Percentiles rank a stretch among this genome's conserved stretches.
These are phyloP conservation scores for Ethmia dodecea DNA, from an alignment of 2,888 invertebrate species.

Conservation along the genomic window DNA sequence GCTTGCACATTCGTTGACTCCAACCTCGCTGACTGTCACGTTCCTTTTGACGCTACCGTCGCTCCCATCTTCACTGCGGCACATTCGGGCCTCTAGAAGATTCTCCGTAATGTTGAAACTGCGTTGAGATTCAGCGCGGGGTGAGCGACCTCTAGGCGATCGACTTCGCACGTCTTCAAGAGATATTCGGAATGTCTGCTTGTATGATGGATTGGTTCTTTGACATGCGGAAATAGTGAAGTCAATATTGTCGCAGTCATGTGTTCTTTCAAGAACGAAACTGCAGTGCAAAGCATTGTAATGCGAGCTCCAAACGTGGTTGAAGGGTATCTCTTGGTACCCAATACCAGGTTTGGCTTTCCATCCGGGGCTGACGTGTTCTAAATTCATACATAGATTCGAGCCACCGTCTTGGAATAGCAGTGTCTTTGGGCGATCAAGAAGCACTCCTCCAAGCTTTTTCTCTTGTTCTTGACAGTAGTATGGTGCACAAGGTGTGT, in stretches of 20 bases:
- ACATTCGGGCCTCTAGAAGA: conserved; percentile 64
- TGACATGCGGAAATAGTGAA: conserved; percentile 67
- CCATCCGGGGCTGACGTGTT: conserved; percentile 93
- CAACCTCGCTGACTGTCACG: conserved; percentile 79
- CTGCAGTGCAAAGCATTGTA: conserved; percentile 94
- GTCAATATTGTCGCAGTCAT: conserved; percentile 71
- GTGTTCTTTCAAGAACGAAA: conserved; percentile 87
- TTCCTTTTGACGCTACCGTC: conserved; percentile 67
- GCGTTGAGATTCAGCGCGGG: conserved; percentile 65
- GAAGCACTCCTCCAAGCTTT: conserved; percentile 89
- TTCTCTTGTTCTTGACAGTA: conserved; percentile 87
- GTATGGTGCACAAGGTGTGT: conserved; percentile 95
- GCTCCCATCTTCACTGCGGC: conserved; percentile 64
- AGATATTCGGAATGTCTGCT: conserved; percentile 69
- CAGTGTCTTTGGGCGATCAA: conserved; percentile 93
- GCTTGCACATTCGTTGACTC: conserved; percentile 78
- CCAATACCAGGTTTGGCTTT: conserved; percentile 91
- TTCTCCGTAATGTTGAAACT: conserved; percentile 72
- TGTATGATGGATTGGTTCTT: conserved; percentile 68
- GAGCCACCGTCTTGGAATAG: conserved; percentile 94
- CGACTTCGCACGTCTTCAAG: conserved; percentile 64
- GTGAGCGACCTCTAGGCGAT: conserved; percentile 65
- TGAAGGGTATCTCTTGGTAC: conserved; percentile 92
- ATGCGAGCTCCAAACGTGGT: conserved; percentile 92
- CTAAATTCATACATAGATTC: conserved; percentile 91